These are phyloP conservation scores for Apodemus sylvaticus DNA, from an alignment of 2,113 vertebrate species.

Conservation along the genomic window DNA sequence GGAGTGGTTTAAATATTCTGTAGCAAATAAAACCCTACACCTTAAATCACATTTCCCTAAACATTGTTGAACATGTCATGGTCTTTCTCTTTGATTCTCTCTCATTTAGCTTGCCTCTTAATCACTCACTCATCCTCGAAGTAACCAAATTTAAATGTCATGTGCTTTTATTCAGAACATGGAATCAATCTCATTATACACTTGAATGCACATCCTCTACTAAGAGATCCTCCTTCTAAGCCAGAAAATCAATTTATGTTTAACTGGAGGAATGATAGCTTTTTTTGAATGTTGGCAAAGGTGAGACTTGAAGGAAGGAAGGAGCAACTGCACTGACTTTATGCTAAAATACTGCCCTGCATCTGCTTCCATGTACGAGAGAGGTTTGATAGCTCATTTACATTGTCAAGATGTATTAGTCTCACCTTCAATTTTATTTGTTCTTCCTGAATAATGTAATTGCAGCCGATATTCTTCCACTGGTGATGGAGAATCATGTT, in stretches of 20 bases:
- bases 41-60: neutral
- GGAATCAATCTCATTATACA: conserved; percentile 81
- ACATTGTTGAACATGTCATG: neutral
- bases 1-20: neutral
- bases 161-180: conserved; percentile 77
- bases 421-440: conserved; percentile 44
- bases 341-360: conserved; percentile 1
- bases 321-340: neutral
- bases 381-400: conserved; percentile 57
- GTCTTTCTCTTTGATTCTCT: neutral
- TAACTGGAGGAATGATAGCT: conserved; percentile 65
- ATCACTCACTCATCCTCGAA: conserved; percentile 64
- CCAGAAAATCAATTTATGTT: conserved; percentile 82
- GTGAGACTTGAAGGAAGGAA: conserved; percentile 13
- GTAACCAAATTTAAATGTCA: conserved; percentile 71
- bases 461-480: neutral
- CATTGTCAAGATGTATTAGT: conserved; percentile 69
- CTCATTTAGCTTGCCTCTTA: conserved; percentile 59
- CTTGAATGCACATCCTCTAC: conserved; percentile 70
- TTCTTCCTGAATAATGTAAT: neutral
- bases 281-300: conserved; percentile 50
- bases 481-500: neutral
- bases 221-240: conserved; percentile 63
- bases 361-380: conserved; percentile 30
- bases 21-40: neutral